Percentiles rank a stretch among this genome's conserved stretches.
phyloP scores from a whole-genome alignment of 2,113 vertebrate species.

The Xenotilapia longispinis region DNA sequence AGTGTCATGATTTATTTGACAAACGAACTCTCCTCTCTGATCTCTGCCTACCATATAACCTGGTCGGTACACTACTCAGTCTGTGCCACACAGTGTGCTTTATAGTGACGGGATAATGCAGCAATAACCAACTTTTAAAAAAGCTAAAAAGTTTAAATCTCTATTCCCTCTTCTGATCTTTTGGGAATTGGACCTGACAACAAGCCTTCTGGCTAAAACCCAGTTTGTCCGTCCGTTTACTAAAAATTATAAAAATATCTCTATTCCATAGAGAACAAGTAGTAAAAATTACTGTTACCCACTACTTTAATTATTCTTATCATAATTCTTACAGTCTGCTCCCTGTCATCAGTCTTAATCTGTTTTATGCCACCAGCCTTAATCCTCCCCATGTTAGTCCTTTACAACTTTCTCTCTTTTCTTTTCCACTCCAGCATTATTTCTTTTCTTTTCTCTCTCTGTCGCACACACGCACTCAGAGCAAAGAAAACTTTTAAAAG shows the following conservation, averaged over 20 bases:
- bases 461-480: background rate
- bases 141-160: background rate
- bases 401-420: background rate
- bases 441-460: background rate
- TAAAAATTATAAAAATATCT: background rate
- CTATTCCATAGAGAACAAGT: background rate
- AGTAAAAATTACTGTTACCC: background rate
- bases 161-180: fast-evolving
- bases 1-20: background rate
- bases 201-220: background rate
- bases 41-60: background rate
- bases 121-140: background rate
- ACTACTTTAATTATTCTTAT: background rate
- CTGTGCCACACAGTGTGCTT: background rate
- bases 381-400: background rate
- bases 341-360: background rate
- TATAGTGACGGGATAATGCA: background rate
- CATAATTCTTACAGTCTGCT: background rate
- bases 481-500: background rate
- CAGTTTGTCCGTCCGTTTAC: background rate
- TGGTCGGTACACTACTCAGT: background rate
- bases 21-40: background rate
- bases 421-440: background rate
- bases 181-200: background rate
- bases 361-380: background rate